phyloP scores from a whole-genome alignment of 2,888 invertebrate species.

The Aphrophora alni region DNA sequence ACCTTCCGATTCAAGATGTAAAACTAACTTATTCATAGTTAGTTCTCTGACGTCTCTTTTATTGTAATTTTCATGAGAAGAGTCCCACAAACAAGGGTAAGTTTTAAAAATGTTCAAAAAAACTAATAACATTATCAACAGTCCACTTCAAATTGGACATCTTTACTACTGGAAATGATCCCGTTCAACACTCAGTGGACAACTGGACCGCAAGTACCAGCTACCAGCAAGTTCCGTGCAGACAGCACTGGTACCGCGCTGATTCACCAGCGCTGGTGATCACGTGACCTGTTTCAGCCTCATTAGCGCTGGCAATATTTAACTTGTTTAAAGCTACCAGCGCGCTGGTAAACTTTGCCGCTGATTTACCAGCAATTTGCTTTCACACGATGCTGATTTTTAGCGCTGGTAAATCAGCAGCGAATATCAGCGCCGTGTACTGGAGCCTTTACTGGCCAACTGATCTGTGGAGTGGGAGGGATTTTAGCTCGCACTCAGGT shows the following conservation, averaged over 20 bases:
- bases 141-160: background rate
- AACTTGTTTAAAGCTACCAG: background rate
- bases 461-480: no score
- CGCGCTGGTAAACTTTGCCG: background rate
- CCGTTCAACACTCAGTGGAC: no score
- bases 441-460: no score
- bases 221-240: background rate
- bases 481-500: no score
- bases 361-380: background rate
- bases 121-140: background rate
- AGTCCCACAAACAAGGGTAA: constrained; percentile 48
- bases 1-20: background rate
- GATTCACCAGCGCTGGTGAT: no score
- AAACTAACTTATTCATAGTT: background rate
- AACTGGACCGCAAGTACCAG: background rate
- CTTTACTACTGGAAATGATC: background rate
- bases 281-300: background rate
- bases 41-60: background rate
- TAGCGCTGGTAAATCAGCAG: background rate
- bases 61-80: background rate
- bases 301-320: background rate
- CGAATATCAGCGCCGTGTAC: no score
- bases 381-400: background rate
- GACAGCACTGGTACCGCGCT: background rate
- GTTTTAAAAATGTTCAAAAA: background rate